Evolutionary conservation across 2,113 vertebrate genomes (phyloP), one percentile per base, ranked within the genome.

Genomic region (Hypomesus transpacificus): DNA sequence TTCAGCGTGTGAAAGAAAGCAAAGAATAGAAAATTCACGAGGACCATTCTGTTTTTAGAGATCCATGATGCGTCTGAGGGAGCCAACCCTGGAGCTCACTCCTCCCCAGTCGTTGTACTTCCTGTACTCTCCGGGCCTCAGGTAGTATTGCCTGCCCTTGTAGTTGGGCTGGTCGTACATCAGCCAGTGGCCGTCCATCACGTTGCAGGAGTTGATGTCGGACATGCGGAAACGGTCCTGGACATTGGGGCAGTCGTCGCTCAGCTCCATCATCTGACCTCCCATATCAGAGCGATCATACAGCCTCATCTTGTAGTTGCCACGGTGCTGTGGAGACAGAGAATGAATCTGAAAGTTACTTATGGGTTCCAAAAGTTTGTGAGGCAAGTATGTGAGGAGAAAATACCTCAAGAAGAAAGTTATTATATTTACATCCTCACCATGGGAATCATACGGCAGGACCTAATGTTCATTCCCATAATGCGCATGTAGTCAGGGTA

Each of bases 161-260:
- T 89, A 91, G 82, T 89, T 72, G 28, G 90, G 81, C 57, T 89
- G 89, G 53, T 92, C 90, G n/a, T 89, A 90, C 71, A 92, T 77
- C 64, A 90, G 84, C 92, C 92, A 93, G 66, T 91, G 88, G 56
- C 91, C 91, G 0, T 91, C 91, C 78, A 88, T 79, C 70, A 92
- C 89, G 8, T 85, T 82, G 84, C 89, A 91, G 67, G 91, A 91
- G 83, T 91, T 91, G 75, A 89, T 85, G 81, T 90, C 82, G 61
- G 77, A 80, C 54, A 85, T 62, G 17, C 24, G 81, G 82, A 92
- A 89, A 21, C 84, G 83, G 11, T 83, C 89, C 73, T 84, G 79
- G 65, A 90, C 77, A 74, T 90, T 89, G 51, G 82, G 73, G 56
- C 91, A 92, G 65, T 90, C 86, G 0, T 89, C 82, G 4, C 54